Conservation (phyloP, 2,797 vertebrate species). For the Lepus townsendii region DNA sequence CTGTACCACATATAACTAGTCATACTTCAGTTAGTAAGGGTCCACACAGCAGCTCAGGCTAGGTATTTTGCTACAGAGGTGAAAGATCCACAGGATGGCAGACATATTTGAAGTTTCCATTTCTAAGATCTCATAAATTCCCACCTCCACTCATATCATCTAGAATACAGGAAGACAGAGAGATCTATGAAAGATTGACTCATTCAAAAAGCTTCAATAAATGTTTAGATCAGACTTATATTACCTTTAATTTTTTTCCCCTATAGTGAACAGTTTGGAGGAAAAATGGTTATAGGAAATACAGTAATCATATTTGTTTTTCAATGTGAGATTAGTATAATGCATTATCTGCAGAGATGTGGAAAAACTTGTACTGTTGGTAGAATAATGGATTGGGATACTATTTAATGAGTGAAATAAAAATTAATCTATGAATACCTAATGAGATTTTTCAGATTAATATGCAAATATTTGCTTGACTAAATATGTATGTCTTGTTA, state of each 20-base stretch:
- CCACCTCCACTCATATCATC: not conserved
- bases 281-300: slow-evolving; percentile 2
- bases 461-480: not conserved
- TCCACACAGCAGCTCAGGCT: not conserved
- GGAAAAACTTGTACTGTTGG: not conserved
- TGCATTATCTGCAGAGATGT: not conserved
- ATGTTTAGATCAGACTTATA: not conserved
- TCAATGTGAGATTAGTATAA: not conserved
- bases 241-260: not conserved
- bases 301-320: not conserved
- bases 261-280: not conserved
- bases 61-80: not conserved
- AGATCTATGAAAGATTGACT: not conserved
- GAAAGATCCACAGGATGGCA: not conserved
- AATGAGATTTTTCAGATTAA: not conserved
- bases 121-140: not conserved
- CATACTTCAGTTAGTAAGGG: not conserved
- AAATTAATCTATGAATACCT: slow-evolving; percentile 26
- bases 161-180: not conserved
- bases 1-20: not conserved
- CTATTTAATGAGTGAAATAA: not conserved
- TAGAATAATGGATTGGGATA: not conserved
- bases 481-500: not conserved
- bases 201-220: not conserved
- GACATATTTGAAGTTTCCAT: not conserved